Conservation (phyloP, 2,888 invertebrate genomes). For the Chymomyza procnemis region DNA sequence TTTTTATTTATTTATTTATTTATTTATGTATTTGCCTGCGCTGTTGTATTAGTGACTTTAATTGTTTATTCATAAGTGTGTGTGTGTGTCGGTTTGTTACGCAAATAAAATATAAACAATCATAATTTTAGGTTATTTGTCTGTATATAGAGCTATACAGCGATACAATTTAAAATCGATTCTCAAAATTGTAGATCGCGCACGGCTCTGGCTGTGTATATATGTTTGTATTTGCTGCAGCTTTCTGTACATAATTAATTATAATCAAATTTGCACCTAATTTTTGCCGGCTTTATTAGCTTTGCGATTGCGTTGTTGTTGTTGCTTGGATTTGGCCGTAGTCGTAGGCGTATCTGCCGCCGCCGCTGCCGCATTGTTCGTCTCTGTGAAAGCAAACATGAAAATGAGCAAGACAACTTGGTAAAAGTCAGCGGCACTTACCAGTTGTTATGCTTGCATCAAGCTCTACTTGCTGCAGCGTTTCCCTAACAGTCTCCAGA, state of each 20-base stretch:
- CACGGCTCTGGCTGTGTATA: too few species aligned
- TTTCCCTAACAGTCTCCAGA: conserved; percentile 28
- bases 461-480: conserved; percentile 32
- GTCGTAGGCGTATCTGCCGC: neutral
- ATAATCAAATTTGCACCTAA: too few species aligned
- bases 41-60: neutral
- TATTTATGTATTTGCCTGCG: too few species aligned
- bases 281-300: conserved; percentile 28
- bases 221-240: conserved; percentile 2
- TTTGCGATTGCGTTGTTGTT: conserved; percentile 40
- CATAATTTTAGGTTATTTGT: neutral
- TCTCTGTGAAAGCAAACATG: neutral
- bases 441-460: conserved; percentile 6
- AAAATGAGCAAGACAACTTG: neutral
- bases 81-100: neutral
- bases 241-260: too few species aligned
- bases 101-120: neutral
- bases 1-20: neutral
- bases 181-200: too few species aligned
- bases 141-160: too few species aligned
- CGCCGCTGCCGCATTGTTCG: neutral
- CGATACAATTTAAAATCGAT: too few species aligned
- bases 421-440: neutral
- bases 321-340: conserved; percentile 27
- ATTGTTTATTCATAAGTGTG: neutral